Percentiles rank a stretch among this genome's conserved stretches.
phyloP scores from a whole-genome alignment of 2,888 invertebrate genomes.

The Cheilosia vernalis region DNA sequence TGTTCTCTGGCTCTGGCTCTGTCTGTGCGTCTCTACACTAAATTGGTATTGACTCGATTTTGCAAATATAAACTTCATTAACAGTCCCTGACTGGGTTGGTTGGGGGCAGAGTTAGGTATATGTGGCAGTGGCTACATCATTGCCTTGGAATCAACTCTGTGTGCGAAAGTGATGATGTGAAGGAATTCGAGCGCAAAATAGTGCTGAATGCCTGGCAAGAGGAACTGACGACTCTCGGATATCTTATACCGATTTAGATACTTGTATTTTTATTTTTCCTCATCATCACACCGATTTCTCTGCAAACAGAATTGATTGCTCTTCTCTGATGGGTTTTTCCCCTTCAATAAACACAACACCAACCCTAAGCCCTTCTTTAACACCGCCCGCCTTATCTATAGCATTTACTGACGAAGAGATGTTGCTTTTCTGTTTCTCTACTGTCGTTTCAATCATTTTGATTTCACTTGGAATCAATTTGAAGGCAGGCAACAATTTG shows the following conservation, averaged over 20 bases:
- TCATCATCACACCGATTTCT: conserved; percentile 73
- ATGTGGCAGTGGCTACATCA: conserved; percentile 7
- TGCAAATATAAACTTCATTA: conserved; percentile 71
- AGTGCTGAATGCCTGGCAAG: conserved; percentile 36
- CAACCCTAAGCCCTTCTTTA: conserved; percentile 32
- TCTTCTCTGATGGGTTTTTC: conserved; percentile 73
- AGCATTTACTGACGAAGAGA: conserved; percentile 15
- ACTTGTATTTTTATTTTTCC: conserved; percentile 65
- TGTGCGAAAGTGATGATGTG: conserved; percentile 4
- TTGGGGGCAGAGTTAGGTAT: not conserved
- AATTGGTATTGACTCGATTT: conserved; percentile 68
- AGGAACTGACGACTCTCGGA: conserved; percentile 37
- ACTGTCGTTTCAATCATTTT: conserved; percentile 68
- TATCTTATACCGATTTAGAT: conserved; percentile 19
- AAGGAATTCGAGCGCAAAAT: conserved; percentile 12
- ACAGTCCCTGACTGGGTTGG: conserved; percentile 27
- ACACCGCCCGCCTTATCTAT: conserved; percentile 46
- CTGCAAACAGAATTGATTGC: conserved; percentile 74
- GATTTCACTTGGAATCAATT: conserved; percentile 73
- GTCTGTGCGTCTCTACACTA: not conserved
- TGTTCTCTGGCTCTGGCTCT: conserved; percentile 30
- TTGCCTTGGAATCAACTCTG: conserved; percentile 22
- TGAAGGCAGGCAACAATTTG: conserved; percentile 69
- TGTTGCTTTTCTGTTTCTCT: conserved; percentile 4
- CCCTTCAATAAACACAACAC: conserved; percentile 72